Base-by-base conservation (phyloP, 2,113 vertebrate species). In the Etia nguti region DNA sequence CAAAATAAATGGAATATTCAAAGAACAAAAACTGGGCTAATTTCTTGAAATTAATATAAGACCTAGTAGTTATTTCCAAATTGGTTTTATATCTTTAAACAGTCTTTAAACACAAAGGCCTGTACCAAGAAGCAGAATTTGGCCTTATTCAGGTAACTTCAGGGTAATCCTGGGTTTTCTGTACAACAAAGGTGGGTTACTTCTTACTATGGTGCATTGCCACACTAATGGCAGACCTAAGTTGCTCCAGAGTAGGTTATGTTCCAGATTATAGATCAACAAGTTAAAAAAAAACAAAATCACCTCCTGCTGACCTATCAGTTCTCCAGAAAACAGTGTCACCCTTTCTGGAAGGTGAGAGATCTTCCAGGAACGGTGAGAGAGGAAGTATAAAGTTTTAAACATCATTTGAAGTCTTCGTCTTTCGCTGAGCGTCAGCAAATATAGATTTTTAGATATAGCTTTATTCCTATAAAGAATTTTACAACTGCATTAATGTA, bases 201-300 rank as follows among this genome's bases (percentile, higher is more conserved):
- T 20, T 62, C 29, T 20, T 62, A 60, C 26, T 59, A 8, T 16
- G 60, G 31, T 65, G 60, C 18, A 36, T 12, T 65, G 0, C 20
- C 20, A 38, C 34, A n/a, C 18, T n/a, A 65, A 65, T 5, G 18
- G 0, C n/a, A 0, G 0, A n/a, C 31, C 34, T 1, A 22, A 65
- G 60, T 22, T 38, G 3, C 60, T 65, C 34, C 34, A 65, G 60
- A 65, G 20, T 12, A 38, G 20, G 60, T 38, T 11, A 38, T 65
- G 60, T 8, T 65, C 34, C 20, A 65, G 7, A 65, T 65, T 65
- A 3, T 34, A 65, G 11, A 65, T 65, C 60, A 65, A 38, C 60
- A 65, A 6, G 20, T 65, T 38, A 22, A 65, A 65, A 34, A 34
- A 34, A 38, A 38, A 65, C 10, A 38, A 65, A 65, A 38, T 38